phyloP scores from a whole-genome alignment of 92 coral and sea anemone genomes.

The Pocillopora meandrina region DNA sequence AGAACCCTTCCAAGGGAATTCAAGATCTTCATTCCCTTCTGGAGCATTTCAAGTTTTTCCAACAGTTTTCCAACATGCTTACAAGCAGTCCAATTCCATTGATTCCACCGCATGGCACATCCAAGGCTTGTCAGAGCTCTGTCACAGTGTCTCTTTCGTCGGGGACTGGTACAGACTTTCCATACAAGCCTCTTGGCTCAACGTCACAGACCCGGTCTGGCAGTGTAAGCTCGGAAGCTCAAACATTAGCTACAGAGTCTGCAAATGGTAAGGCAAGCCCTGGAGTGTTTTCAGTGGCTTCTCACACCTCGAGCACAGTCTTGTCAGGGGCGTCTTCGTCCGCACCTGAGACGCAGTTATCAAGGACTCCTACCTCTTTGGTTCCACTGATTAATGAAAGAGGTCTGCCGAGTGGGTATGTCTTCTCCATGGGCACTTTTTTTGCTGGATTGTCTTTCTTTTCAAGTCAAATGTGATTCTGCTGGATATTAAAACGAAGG shows the following conservation, averaged over 20 bases:
- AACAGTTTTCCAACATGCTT: constrained; percentile 64
- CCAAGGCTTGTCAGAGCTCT: constrained; percentile 88
- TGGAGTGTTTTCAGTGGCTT: constrained; percentile 47
- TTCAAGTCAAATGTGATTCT: no score
- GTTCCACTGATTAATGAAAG: constrained; percentile 83
- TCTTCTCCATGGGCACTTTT: background rate
- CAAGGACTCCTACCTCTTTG: constrained; percentile 67
- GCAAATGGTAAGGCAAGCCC: constrained; percentile 62
- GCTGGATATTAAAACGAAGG: no score
- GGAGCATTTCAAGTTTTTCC: constrained; percentile 85
- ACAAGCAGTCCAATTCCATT: constrained; percentile 49
- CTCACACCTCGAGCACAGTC: constrained; percentile 59
- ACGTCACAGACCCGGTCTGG: constrained; percentile 72
- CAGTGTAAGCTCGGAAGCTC: constrained; percentile 76
- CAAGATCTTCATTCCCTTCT: constrained; percentile 69
- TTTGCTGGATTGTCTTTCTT: no score
- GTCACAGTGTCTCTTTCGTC: constrained; percentile 75
- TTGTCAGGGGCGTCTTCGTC: constrained; percentile 60
- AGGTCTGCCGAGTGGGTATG: constrained; percentile 92
- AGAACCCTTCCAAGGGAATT: constrained; percentile 57
- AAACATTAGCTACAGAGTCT: constrained; percentile 51
- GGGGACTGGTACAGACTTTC: constrained; percentile 77
- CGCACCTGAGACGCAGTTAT: constrained; percentile 68
- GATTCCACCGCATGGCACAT: constrained; percentile 56
- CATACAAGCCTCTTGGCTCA: constrained; percentile 89